Evolutionary conservation across 1,140 invertebrate species (phyloP).

Genomic region (Scylla paramamosain): DNA sequence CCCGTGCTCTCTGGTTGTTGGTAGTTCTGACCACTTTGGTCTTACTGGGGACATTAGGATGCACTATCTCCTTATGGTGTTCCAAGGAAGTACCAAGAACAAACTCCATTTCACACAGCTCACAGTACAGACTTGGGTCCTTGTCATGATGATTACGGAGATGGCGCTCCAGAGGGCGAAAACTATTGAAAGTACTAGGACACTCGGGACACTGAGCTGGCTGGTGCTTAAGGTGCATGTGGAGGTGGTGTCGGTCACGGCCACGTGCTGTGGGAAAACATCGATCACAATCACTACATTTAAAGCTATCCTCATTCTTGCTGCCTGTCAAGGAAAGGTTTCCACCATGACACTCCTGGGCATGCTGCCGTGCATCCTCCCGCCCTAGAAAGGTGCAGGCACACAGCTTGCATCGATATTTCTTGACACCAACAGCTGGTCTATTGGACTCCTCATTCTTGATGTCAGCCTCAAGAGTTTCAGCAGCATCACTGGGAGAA

Average conservation of each 20-base stretch:
- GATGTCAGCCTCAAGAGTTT: background rate
- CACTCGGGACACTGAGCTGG: slow-evolving; percentile 65
- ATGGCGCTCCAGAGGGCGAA: slow-evolving; percentile 60
- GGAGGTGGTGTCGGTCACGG: slow-evolving; percentile 61
- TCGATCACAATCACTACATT: slow-evolving; percentile 63
- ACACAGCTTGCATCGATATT: slow-evolving; percentile 64
- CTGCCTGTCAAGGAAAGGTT: background rate
- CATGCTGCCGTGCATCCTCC: slow-evolving; percentile 49
- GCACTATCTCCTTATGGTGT: slow-evolving; percentile 72
- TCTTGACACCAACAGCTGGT: background rate
- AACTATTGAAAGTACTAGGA: slow-evolving; percentile 55
- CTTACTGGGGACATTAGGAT: slow-evolving; percentile 38
- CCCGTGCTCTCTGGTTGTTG: background rate
- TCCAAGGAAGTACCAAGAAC: slow-evolving; percentile 59
- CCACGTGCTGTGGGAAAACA: slow-evolving; percentile 57
- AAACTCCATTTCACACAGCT: slow-evolving; percentile 72
- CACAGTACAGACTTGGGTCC: slow-evolving; percentile 63
- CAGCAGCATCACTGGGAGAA: background rate
- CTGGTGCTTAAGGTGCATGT: slow-evolving; percentile 60
- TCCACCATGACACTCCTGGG: background rate
- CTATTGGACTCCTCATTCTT: background rate
- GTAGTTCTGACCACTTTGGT: slow-evolving; percentile 46
- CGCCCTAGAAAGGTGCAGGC: slow-evolving; percentile 35
- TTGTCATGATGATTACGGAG: slow-evolving; percentile 56
- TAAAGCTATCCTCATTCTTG: slow-evolving; percentile 32